Evolutionary conservation across 2,113 vertebrate species (phyloP).

Genomic region (Macrotis lagotis): DNA sequence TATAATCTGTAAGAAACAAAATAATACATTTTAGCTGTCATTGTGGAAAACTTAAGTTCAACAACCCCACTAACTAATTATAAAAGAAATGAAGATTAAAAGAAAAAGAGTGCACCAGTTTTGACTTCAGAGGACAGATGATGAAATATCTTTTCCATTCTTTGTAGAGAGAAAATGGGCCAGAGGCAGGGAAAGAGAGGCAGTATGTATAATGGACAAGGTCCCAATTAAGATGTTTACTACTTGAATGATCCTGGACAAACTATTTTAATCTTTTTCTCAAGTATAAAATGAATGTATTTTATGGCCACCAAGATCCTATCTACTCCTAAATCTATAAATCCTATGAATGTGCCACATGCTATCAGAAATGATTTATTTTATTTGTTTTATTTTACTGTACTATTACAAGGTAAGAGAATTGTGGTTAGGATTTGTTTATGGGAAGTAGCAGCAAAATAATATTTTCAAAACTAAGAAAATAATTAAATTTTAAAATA

Average conservation of each 20-base stretch:
- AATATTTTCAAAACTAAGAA: neutral
- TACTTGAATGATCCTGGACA: neutral
- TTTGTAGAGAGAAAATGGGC: neutral
- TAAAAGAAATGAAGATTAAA: neutral
- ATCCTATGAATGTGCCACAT: neutral
- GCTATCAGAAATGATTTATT: neutral
- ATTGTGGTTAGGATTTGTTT: neutral
- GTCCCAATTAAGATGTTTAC: neutral
- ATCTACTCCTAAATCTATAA: neutral
- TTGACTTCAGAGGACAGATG: neutral
- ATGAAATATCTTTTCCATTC: neutral
- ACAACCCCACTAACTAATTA: neutral
- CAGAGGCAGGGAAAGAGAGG: neutral
- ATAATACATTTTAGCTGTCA: conserved; percentile 37
- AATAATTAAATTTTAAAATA: no score
- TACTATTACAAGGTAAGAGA: neutral
- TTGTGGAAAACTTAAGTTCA: conserved; percentile 37
- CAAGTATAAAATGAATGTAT: neutral
- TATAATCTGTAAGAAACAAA: conserved; percentile 86
- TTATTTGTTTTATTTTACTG: neutral
- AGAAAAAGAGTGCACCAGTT: neutral
- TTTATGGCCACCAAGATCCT: neutral
- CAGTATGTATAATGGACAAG: neutral
- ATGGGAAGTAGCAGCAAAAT: neutral
- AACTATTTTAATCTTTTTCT: neutral